Base-by-base conservation (phyloP, 1,140 invertebrate genomes). In the Drosophila nasuta region DNA sequence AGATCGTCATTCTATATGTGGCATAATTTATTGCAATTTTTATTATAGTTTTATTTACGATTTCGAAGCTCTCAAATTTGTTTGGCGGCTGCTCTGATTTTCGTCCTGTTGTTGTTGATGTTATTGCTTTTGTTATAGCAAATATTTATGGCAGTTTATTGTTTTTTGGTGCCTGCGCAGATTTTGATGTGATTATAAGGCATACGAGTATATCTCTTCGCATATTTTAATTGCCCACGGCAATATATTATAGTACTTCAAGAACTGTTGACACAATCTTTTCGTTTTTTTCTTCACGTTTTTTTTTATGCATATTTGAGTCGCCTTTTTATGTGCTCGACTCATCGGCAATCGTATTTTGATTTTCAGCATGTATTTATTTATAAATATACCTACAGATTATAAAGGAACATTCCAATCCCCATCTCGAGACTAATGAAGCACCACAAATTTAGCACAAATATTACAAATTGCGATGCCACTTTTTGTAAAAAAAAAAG, bases 21-120 rank as follows among this genome's bases (percentile, higher is more conserved):
- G 46, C 38, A 41, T 81, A 58, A 77, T 71, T 78, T 87, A 87
- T 87, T 82, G 63, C 57, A 45, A 79, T 88, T 88, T 87, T 87
- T 87, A 87, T 87, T 87, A 83, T 88, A 77, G 41, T 79, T 74
- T 87, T 87, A 87, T 87, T 85, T 85, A 85, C 80, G 82, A 86
- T 76, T 87, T 69, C 69, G 68, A 28, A 74, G 79, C 57, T 79
- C 66, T 82, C 71, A 67, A 88, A 88, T 88, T 87, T 87, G 81
- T 69, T 81, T 78, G 71, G 48, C 52, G 83, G 48, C 35, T 60
- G 33, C 49, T 52, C 10, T 69, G 45, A 15, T 43, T 49, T 56
- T 35, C 10, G 11, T 54, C 7, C 28, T 56, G 35, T 57, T 38
- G 56, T n/a, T 66, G 63, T 72, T 70, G 51, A 63, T 79, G 65